These are phyloP conservation scores for Hydrolagus colliei DNA, from an alignment of 2,797 vertebrate species.

Conservation along the genomic window DNA sequence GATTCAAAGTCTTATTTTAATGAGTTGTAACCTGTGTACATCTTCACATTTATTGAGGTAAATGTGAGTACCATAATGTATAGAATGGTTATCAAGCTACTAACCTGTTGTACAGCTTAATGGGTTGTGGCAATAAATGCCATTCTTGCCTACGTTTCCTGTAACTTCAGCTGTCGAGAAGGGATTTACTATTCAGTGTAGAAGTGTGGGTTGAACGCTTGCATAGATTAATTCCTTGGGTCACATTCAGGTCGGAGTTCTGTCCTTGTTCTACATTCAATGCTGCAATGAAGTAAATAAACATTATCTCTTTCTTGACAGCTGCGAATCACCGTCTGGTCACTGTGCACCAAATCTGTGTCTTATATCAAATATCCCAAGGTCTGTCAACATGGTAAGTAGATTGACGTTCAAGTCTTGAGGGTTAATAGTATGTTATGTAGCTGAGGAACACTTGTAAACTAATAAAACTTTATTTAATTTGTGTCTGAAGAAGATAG, in stretches of 20 bases:
- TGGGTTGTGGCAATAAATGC: neutral
- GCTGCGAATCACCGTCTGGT: conserved; percentile 95
- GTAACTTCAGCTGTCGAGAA: conserved; percentile 13
- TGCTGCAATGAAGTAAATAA: conserved; percentile 33
- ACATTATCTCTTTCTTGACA: conserved; percentile 46
- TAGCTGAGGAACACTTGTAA: conserved; percentile 8
- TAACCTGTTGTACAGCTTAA: neutral
- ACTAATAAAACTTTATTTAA: neutral
- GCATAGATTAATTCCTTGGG: conserved; percentile 1
- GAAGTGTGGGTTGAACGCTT: neutral
- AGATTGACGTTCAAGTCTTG: neutral
- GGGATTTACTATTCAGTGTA: neutral
- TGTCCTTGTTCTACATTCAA: conserved; percentile 29
- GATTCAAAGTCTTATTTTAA: neutral
- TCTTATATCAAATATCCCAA: conserved; percentile 98
- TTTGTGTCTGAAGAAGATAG: conserved; percentile 6
- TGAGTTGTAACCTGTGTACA: neutral
- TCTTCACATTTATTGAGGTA: neutral
- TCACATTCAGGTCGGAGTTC: conserved; percentile 13
- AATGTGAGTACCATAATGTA: neutral
- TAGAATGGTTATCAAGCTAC: neutral
- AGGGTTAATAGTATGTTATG: neutral
- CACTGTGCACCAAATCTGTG: conserved; percentile 89
- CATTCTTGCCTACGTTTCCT: neutral
- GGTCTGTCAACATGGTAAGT: conserved; percentile 88